A percentile compares a stretch with the other conserved stretches of the same genome.
phyloP scores from a whole-genome alignment of 2,888 invertebrate genomes.

The Hyles lineata region DNA sequence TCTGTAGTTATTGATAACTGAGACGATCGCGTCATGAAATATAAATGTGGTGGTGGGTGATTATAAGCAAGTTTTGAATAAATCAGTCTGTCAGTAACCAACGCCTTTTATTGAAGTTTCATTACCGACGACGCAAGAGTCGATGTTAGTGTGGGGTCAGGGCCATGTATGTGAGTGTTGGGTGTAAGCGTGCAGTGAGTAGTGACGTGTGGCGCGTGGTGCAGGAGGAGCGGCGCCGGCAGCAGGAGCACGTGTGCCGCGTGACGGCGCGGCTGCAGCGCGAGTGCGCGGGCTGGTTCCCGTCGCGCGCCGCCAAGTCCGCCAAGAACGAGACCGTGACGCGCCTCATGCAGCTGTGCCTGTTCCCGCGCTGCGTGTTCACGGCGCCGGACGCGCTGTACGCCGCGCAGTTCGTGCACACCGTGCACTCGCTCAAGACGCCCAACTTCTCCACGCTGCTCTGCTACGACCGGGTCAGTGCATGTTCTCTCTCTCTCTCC shows the following conservation, averaged over 20 bases:
- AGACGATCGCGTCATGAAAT: too few relatives aligned
- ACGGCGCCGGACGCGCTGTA: slow-evolving; percentile 98
- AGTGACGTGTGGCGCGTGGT: not conserved
- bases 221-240: slow-evolving; percentile 96
- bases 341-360: slow-evolving; percentile 96
- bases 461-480: slow-evolving; percentile 97
- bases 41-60: too few relatives aligned
- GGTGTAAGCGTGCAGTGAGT: too few relatives aligned
- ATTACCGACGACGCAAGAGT: too few relatives aligned
- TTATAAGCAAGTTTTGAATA: too few relatives aligned
- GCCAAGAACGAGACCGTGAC: slow-evolving; percentile 98
- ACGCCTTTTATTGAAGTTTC: too few relatives aligned
- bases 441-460: slow-evolving; percentile 98
- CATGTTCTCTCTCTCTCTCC: too few relatives aligned
- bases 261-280: slow-evolving; percentile 89
- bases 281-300: slow-evolving; percentile 94
- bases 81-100: too few relatives aligned
- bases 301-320: slow-evolving; percentile 92
- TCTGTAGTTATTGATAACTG: too few relatives aligned
- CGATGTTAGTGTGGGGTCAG: too few relatives aligned
- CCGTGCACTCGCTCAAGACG: slow-evolving; percentile 96
- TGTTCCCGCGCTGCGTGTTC: slow-evolving; percentile 98
- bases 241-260: slow-evolving; percentile 96
- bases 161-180: too few relatives aligned
- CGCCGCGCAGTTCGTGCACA: slow-evolving; percentile 98